Evolutionary conservation across 2,888 invertebrate genomes (phyloP).

Genomic region (Dione juno): DNA sequence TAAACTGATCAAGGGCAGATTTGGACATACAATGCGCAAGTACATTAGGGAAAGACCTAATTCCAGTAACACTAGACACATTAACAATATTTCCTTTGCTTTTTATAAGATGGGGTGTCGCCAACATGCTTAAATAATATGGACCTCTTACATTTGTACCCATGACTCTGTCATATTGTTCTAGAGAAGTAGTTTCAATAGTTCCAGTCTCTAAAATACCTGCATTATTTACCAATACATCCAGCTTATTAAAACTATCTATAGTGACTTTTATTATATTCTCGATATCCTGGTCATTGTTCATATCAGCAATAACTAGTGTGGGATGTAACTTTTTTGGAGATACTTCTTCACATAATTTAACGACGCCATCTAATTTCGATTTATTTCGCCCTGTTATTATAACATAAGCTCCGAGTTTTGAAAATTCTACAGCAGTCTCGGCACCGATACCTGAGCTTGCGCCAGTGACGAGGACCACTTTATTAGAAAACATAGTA

Average conservation of each 20-base stretch:
- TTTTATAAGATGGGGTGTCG: conserved; percentile 91
- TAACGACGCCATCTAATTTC: conserved; percentile 85
- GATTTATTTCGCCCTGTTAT: conserved; percentile 88
- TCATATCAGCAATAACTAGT: conserved; percentile 85
- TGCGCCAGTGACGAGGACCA: conserved; percentile 86
- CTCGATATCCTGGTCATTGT: conserved; percentile 86
- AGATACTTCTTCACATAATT: conserved; percentile 78
- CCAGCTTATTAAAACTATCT: conserved; percentile 86
- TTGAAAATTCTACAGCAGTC: conserved; percentile 87
- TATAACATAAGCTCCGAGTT: conserved; percentile 85
- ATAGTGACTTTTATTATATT: conserved; percentile 87
- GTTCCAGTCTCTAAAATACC: conserved; percentile 91
- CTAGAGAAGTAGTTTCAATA: conserved; percentile 91
- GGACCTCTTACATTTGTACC: conserved; percentile 92
- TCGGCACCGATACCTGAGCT: conserved; percentile 90
- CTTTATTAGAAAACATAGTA: conserved; percentile 82
- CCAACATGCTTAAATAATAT: conserved; percentile 91
- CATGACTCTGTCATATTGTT: conserved; percentile 94
- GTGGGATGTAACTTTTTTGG: conserved; percentile 74
- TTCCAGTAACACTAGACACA: conserved; percentile 95
- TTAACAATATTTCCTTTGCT: conserved; percentile 94
- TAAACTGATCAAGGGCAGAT: conserved; percentile 96
- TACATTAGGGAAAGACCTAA: conserved; percentile 94
- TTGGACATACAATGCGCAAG: conserved; percentile 96
- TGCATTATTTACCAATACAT: conserved; percentile 93